Evolutionary conservation across 2,113 vertebrate genomes (phyloP), one percentile per base, ranked within the genome.

Genomic region (Neolamprologus caudopunctatus): DNA sequence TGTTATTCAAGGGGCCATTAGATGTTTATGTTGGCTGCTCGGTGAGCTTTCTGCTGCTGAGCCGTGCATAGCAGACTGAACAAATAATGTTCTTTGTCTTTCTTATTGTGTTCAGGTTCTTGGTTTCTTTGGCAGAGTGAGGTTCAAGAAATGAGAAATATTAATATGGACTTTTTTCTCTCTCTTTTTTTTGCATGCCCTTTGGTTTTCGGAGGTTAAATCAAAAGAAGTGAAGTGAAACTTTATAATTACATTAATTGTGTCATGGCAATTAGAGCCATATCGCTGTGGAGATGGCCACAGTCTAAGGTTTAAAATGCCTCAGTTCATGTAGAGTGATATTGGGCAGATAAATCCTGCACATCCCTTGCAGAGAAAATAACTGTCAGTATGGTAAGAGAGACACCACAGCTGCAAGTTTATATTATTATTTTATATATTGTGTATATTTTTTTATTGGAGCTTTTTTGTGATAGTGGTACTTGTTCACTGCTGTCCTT

Each of bases 21-120:
- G 68, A 80, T 92, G 83, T 92, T 92, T 93, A 80, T 21, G 9
- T 93, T 94, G 89, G 90, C 91, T 66, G 40, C 86, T 78, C 8
- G 4, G n/a, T 50, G 45, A 58, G 73, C 6, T 73, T 81, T 82
- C 79, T 85, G 82, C 66, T 71, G 87, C 66, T 58, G 35, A 85
- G 85, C 66, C 9, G 40, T 80, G 79, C 82, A 68, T 80, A 86
- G 83, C 92, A 91, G 87, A 87, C 50, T 10, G 82, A 87, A 55
- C 53, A 90, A 89, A 94, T 84, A 57, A 84, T 40, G 68, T 75
- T 86, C 85, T 87, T 87, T 87, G 78, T 93, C 75, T 86, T 86
- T 86, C 81, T 92, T 88, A 89, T 94, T 54, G 2, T 55, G 63
- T 61, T 87, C n/a, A 13, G 61, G 10, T 42, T 79, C 58, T 87